These are phyloP conservation scores for Chascanopsetta lugubris DNA, from an alignment of 2,113 vertebrate genomes.

Conservation along the genomic window DNA sequence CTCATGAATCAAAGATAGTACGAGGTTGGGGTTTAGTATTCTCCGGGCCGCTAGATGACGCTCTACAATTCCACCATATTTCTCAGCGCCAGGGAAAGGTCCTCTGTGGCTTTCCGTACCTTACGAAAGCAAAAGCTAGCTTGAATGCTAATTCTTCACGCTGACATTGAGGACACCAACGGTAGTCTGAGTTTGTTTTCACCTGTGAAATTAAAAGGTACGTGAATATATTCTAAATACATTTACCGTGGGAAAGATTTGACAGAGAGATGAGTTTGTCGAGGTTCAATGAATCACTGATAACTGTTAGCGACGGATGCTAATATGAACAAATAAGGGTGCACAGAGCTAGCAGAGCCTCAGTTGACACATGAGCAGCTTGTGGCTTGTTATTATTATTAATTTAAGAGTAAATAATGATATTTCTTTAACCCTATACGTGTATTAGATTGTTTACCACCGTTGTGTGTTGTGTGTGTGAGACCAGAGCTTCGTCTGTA, in stretches of 20 bases:
- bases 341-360: no score
- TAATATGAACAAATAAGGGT: no score
- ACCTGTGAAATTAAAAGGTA: constrained; percentile 38
- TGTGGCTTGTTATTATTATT: no score
- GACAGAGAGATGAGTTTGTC: neutral
- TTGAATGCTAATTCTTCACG: neutral
- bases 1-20: neutral
- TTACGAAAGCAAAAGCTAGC: constrained; percentile 44
- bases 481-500: no score
- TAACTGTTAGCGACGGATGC: no score
- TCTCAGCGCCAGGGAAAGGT: neutral
- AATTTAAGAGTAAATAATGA: no score
- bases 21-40: neutral
- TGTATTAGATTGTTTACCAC: no score
- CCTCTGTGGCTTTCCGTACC: constrained; percentile 30
- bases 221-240: neutral
- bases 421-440: no score
- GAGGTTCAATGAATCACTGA: no score
- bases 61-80: neutral
- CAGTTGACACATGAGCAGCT: no score
- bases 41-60: constrained; percentile 31
- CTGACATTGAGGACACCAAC: constrained; percentile 53
- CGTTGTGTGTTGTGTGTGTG: no score
- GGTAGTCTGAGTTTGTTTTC: neutral
- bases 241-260: fast-evolving